phyloP scores from a whole-genome alignment of 2,888 invertebrate species.

The Epinotia bilunana region DNA sequence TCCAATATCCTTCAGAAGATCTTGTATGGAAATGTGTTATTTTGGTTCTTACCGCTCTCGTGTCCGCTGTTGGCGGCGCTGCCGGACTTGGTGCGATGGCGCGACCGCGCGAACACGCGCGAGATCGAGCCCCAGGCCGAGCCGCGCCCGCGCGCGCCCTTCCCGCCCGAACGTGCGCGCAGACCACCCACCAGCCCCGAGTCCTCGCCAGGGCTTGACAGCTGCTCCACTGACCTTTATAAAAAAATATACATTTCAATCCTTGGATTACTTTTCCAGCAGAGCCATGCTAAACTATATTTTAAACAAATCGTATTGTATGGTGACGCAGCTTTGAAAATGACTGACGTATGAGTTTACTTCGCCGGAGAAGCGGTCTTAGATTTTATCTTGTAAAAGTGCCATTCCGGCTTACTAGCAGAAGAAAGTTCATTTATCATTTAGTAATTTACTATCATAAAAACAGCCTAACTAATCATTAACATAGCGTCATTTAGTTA shows the following conservation, averaged over 20 bases:
- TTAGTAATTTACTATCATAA: too few relatives aligned
- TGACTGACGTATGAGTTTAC: too few relatives aligned
- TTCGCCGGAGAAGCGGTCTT: too few relatives aligned
- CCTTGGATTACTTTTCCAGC: too few relatives aligned
- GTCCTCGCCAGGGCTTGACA: slow-evolving; percentile 91
- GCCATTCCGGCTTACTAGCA: too few relatives aligned
- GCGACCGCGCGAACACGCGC: slow-evolving; percentile 93
- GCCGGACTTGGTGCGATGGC: slow-evolving; percentile 91
- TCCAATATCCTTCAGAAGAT: background rate
- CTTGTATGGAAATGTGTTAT: background rate
- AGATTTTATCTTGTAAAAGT: too few relatives aligned
- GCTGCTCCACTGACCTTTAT: slow-evolving; percentile 90
- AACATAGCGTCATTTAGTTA: too few relatives aligned
- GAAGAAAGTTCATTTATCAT: too few relatives aligned
- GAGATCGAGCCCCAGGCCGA: slow-evolving; percentile 96
- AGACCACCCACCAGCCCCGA: slow-evolving; percentile 82
- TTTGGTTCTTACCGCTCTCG: slow-evolving; percentile 83
- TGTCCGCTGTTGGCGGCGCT: slow-evolving; percentile 86
- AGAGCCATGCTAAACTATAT: too few relatives aligned
- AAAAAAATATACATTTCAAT: background rate
- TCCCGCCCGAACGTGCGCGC: slow-evolving; percentile 74
- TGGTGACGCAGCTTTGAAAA: too few relatives aligned
- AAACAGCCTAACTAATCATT: too few relatives aligned
- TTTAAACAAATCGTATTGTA: too few relatives aligned
- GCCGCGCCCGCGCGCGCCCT: slow-evolving; percentile 86